These are phyloP conservation scores for Thinocorus orbignyianus DNA, from an alignment of 2,113 vertebrate genomes.

Conservation along the genomic window DNA sequence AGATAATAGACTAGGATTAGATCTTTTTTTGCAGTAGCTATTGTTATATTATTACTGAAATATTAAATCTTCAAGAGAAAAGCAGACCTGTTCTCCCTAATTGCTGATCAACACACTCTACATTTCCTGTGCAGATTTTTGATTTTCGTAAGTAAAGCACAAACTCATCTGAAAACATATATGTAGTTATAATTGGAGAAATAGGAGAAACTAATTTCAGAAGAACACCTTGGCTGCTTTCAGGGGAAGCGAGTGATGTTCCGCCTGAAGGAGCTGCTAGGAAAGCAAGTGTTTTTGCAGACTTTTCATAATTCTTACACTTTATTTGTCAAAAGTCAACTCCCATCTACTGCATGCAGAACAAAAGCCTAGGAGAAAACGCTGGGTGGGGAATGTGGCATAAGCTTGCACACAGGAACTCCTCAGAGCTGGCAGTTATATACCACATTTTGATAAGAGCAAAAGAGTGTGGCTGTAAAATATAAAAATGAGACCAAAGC, in stretches of 20 bases:
- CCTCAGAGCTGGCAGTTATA: background rate
- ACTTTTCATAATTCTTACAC: background rate
- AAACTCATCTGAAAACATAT: background rate
- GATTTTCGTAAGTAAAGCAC: background rate
- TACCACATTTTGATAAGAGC: background rate
- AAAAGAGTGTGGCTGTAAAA: background rate
- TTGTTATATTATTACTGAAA: background rate
- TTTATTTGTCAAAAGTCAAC: background rate
- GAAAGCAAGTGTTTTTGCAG: background rate
- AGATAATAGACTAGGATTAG: background rate
- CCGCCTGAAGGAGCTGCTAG: background rate
- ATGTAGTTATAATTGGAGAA: background rate
- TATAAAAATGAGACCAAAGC: conserved; percentile 16
- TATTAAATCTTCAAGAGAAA: background rate
- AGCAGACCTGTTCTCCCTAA: background rate
- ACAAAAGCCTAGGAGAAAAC: background rate
- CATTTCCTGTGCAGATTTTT: background rate
- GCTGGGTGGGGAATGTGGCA: background rate
- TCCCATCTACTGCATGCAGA: background rate
- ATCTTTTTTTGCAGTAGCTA: background rate
- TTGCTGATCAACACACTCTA: background rate
- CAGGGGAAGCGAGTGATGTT: background rate
- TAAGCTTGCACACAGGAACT: background rate
- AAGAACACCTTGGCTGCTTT: background rate
- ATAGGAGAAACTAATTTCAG: background rate